phyloP scores from a whole-genome alignment of 2,797 vertebrate genomes.

The Oophaga sylvatica region DNA sequence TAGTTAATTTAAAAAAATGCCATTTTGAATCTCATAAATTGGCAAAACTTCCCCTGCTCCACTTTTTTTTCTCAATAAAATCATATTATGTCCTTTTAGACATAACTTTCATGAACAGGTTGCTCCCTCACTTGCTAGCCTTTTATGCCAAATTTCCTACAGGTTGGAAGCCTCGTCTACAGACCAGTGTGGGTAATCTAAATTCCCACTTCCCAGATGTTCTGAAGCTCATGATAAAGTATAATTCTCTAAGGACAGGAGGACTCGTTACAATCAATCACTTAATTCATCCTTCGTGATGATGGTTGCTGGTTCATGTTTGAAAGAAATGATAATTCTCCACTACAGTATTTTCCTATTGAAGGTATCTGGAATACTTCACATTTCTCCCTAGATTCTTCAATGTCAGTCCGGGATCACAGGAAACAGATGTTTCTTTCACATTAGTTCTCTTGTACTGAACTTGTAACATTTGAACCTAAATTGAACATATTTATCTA shows the following conservation, averaged over 20 bases:
- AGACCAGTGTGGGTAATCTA: conserved; percentile 11
- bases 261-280: conserved; percentile 61
- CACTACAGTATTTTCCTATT: conserved; percentile 58
- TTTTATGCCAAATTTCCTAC: neutral
- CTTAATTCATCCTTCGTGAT: conserved; percentile 43
- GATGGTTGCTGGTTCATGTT: conserved; percentile 64
- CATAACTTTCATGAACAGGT: neutral
- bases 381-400: conserved; percentile 63
- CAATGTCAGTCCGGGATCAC: conserved; percentile 63
- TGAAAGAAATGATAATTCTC: conserved; percentile 59
- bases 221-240: conserved; percentile 8
- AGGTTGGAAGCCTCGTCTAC: neutral
- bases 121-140: neutral
- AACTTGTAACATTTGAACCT: neutral
- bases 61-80: neutral
- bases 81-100: neutral
- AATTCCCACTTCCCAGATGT: conserved; percentile 29
- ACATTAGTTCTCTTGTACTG: neutral
- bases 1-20: no score
- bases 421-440: conserved; percentile 64
- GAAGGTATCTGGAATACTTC: conserved; percentile 67
- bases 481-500: neutral
- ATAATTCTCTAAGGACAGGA: conserved; percentile 57
- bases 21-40: no score
- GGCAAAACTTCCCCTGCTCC: neutral